Evolutionary conservation across 2,888 invertebrate genomes (phyloP).

Genomic region (Synanthedon formicaeformis): DNA sequence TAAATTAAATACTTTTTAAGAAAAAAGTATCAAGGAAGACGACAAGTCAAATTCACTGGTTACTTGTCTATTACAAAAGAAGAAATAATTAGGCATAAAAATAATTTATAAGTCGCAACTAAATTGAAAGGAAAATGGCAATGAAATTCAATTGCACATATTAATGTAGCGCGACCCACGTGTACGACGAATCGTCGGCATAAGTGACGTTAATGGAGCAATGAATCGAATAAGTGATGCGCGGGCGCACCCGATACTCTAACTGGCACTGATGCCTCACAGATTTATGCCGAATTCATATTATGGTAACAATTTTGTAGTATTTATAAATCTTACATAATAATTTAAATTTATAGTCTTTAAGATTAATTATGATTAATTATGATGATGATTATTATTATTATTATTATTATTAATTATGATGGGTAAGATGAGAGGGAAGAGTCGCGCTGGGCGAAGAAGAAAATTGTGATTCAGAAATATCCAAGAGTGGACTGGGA

Average conservation of each 20-base stretch:
- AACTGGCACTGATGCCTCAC: neutral
- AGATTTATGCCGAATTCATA: neutral
- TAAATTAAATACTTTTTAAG: too few species aligned
- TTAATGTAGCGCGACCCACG: conserved; percentile 43
- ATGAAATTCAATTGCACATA: conserved; percentile 62
- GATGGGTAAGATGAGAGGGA: too few species aligned
- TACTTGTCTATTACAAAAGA: too few species aligned
- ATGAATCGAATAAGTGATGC: conserved; percentile 56
- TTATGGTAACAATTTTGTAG: neutral
- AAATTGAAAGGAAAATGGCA: conserved; percentile 53
- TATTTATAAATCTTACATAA: neutral
- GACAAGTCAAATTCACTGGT: too few species aligned
- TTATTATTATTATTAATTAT: too few species aligned
- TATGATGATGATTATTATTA: too few species aligned
- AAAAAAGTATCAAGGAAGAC: too few species aligned
- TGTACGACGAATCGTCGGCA: conserved; percentile 35
- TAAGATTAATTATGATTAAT: too few species aligned
- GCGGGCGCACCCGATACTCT: conserved; percentile 46
- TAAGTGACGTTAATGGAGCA: conserved; percentile 57
- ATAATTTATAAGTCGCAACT: neutral
- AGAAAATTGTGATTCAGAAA: too few species aligned
- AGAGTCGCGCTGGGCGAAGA: too few species aligned
- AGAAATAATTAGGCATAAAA: neutral
- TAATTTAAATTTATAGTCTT: neutral
- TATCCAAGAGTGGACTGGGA: too few species aligned